Base-by-base conservation (phyloP, 2,888 invertebrate genomes). In the Ecdyonurus torrentis region DNA sequence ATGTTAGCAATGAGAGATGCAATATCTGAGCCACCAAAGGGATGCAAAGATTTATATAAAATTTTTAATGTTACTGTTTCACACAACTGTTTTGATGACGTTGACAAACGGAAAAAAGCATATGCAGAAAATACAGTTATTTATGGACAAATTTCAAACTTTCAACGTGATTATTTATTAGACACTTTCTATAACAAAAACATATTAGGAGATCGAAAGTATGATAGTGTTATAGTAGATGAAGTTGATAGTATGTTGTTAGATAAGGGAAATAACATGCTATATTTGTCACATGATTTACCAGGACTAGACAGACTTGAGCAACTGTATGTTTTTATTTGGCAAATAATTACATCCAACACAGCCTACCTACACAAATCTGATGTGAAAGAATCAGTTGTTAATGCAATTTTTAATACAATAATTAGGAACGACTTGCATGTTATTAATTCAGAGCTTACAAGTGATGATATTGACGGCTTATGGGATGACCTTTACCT, bases 211-310 rank as follows among this genome's bases (percentile, higher is more conserved):
- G 67, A 68, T 22, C 68, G 72, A 25, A 65, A 62, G 2, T 70
- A 70, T 63, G 66, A 69, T 15, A 68, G 66, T 19, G 70, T 74
- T 0, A 71, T 76, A 7, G 69, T 76, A 2, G 76, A 76, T 64
- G 76, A 76, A 68, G 75, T 76, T 0, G 76, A 76, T 64, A 73
- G 71, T 64, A 74, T 76, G 74, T 64, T 75, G 52, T 68, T 76
- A 2, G 76, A 76, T 66, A 73, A 74, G 59, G 74, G 74, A 2
- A 71, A 70, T 59, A 71, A 75, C 65, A 72, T 73, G 37, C 68
- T 74, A 2, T 73, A 74, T 61, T 67, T 76, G 37, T 72, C 73
- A 1, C 70, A 72, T 52, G 69, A 70, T 18, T 66, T 74, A 23
- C 70, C 73, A 7, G 73, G 71, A 1, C 64, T 76, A 63, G 72